Conservation (phyloP, 2,797 vertebrate species). For the Mus minutoides region DNA sequence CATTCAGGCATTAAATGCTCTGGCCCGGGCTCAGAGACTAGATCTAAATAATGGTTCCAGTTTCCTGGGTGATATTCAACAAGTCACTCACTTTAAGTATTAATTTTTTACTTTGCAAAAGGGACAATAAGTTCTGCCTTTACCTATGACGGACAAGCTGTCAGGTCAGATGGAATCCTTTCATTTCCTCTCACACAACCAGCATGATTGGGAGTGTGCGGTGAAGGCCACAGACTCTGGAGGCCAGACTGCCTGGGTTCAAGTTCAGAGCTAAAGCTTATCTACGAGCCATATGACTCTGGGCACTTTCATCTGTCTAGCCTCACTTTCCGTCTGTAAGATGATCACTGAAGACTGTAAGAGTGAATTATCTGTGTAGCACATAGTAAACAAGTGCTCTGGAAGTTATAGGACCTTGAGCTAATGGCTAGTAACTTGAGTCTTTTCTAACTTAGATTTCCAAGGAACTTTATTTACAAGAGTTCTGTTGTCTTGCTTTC, state of each 20-base stretch:
- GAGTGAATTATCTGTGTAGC: background rate
- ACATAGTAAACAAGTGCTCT: background rate
- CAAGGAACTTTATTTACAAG: background rate
- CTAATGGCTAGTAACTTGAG: background rate
- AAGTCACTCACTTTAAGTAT: background rate
- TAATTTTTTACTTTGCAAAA: constrained; percentile 19
- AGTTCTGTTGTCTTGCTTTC: background rate
- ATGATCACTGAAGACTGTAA: background rate
- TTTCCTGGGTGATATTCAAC: background rate
- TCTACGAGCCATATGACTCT: background rate
- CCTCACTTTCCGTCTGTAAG: background rate
- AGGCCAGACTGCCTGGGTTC: background rate
- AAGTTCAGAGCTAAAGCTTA: background rate
- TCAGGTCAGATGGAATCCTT: background rate
- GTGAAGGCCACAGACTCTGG: background rate
- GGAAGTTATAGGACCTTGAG: background rate
- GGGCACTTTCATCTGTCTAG: background rate
- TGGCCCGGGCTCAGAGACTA: background rate
- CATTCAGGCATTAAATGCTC: background rate
- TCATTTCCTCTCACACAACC: background rate
- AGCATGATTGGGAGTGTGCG: background rate
- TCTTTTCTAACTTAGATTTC: background rate
- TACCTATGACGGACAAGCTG: background rate
- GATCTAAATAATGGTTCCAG: background rate
- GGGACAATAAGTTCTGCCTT: background rate